Evolutionary conservation across 2,797 vertebrate species (phyloP), one percentile per base, ranked within the genome.

Genomic region (Bucorvus abyssinicus): DNA sequence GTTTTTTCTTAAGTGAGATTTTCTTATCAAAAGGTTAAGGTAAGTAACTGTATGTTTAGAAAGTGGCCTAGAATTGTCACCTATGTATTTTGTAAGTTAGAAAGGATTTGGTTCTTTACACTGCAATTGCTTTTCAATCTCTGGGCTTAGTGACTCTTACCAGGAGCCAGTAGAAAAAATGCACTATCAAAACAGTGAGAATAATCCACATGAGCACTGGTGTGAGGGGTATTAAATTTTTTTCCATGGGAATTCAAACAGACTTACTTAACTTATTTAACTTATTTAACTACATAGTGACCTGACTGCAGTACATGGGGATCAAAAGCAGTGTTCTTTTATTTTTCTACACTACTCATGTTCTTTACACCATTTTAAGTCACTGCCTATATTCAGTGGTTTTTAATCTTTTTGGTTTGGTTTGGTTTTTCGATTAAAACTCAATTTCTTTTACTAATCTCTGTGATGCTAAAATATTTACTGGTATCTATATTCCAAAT

Each of bases 341-440:
- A 26, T 30, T 77, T 71, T 67, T 68, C 40, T 68, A 1, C 47
- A 13, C 11, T 68, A 12, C 12, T 81, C 8, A n/a, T 44, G 14
- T 61, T 81, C 14, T 69, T 86, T 27, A 53, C 8, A 64, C 4
- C 3, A 44, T 64, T 67, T 56, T 23, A 84, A 68, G 30, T 10
- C 13, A 12, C 7, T 63, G 15, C 7, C 4, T 65, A 3, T 32
- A 45, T 15, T 29, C 27, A 7, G 15, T 2, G 7, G 3, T 0
- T 0, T 2, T 34, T 50, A 76, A 30, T 8, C 1, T 38, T 60
- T 38, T 36, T 70, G 6, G 0, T 24, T 29, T 70, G 10, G 0
- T 24, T 27, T 12, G 7, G 26, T 49, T 52, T 30, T 74, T 50
- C 23, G 18, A 45, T 64, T 81, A 84, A 60, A 86, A 75, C 19